These are phyloP conservation scores for Melanotaenia maccullochi DNA, from an alignment of 2,797 vertebrate species.

Conservation along the genomic window DNA sequence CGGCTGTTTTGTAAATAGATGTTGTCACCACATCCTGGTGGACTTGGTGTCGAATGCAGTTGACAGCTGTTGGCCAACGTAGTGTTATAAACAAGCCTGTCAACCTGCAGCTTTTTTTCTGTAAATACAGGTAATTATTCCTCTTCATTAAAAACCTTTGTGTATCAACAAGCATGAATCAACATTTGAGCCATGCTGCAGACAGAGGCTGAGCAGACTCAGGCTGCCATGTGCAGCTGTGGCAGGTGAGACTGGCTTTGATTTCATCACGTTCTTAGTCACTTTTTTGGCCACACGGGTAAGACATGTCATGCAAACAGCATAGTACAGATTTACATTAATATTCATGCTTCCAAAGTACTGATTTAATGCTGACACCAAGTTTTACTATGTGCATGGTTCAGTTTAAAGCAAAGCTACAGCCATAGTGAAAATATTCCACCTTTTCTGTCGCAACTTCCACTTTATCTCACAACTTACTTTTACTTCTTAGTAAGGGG, in stretches of 20 bases:
- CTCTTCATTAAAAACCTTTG: conserved; percentile 67
- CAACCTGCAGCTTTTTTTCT: conserved; percentile 66
- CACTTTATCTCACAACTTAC: conserved; percentile 51
- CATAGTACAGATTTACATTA: conserved; percentile 31
- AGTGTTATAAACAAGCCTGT: conserved; percentile 64
- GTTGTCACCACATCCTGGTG: conserved; percentile 73
- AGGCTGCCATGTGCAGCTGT: conserved; percentile 45
- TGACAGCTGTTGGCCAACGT: conserved; percentile 65
- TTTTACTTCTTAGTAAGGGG: conserved; percentile 49
- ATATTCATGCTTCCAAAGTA: conserved; percentile 22
- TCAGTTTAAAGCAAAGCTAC: conserved; percentile 27
- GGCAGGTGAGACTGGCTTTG: conserved; percentile 53
- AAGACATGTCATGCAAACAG: conserved; percentile 26
- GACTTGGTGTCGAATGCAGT: conserved; percentile 56
- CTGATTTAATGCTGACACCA: conserved; percentile 18
- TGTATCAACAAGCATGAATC: conserved; percentile 65
- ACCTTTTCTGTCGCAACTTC: conserved; percentile 35
- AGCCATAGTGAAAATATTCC: too few relatives aligned
- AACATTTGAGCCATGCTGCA: conserved; percentile 43
- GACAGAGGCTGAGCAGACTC: conserved; percentile 34
- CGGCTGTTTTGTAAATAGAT: conserved; percentile 76
- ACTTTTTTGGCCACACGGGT: neutral
- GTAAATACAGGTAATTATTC: conserved; percentile 76
- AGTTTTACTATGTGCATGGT: conserved; percentile 21
- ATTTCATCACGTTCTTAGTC: conserved; percentile 60